These are phyloP conservation scores for Merops nubicus DNA, from an alignment of 2,113 vertebrate genomes.

Conservation along the genomic window DNA sequence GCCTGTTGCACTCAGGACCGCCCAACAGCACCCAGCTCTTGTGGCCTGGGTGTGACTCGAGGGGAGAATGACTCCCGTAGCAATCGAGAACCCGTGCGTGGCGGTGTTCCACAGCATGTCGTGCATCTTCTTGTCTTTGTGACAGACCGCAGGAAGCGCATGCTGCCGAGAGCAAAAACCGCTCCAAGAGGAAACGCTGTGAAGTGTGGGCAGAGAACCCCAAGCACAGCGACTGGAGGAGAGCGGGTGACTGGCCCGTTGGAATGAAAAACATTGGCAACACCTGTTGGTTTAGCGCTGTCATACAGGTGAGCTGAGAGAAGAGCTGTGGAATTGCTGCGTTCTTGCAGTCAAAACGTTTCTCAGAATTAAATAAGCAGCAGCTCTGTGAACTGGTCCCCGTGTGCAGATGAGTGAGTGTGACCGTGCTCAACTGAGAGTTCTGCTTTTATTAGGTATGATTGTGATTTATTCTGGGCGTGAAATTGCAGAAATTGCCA, in stretches of 20 bases:
- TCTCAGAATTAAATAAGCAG: neutral
- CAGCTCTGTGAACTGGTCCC: neutral
- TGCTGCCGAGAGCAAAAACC: slow-evolving; percentile 79
- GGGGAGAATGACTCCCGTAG: rapidly evolving
- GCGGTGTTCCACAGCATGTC: neutral
- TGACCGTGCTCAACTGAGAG: neutral
- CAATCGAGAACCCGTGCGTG: rapidly evolving
- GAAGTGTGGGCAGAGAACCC: slow-evolving; percentile 86
- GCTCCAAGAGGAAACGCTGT: slow-evolving; percentile 89
- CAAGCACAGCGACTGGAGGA: slow-evolving; percentile 86
- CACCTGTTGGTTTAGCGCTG: slow-evolving; percentile 98
- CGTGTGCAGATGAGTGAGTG: rapidly evolving
- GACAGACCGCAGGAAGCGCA: slow-evolving; percentile 80
- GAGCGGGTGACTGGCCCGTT: slow-evolving; percentile 89
- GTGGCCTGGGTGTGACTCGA: neutral
- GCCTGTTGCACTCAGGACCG: neutral
- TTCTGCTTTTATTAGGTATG: neutral
- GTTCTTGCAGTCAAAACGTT: neutral
- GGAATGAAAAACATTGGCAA: slow-evolving; percentile 96
- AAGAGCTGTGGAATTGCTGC: neutral
- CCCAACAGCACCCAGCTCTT: rapidly evolving
- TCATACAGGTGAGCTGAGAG: slow-evolving; percentile 87
- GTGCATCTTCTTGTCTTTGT: neutral
- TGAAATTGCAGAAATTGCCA: neutral
- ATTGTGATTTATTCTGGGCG: neutral